phyloP scores from a whole-genome alignment of 2,113 vertebrate genomes.

The Talpa occidentalis region DNA sequence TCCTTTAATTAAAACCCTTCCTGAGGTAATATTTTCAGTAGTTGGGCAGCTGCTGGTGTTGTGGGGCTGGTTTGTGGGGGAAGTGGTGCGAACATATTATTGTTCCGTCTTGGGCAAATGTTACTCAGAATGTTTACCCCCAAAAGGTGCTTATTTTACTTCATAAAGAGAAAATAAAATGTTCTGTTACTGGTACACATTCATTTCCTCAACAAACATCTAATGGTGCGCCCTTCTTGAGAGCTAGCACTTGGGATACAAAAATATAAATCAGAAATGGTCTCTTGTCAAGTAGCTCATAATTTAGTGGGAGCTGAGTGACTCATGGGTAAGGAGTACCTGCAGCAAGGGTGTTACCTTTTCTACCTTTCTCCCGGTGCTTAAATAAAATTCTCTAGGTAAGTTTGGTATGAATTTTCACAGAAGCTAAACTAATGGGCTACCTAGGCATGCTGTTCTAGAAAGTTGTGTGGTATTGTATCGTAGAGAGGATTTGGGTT shows the following conservation, averaged over 20 bases:
- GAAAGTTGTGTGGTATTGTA: neutral
- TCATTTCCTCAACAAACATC: neutral
- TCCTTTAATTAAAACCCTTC: neutral
- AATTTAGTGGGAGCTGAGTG: neutral
- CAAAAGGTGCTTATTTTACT: conserved; percentile 53
- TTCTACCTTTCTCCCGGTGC: neutral
- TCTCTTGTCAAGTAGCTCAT: neutral
- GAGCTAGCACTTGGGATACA: neutral
- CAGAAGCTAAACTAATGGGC: neutral
- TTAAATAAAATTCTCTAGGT: conserved; percentile 21
- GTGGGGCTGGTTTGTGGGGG: neutral
- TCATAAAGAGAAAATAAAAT: conserved; percentile 44
- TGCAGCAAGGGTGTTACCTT: neutral
- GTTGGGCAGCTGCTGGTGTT: neutral
- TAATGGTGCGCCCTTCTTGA: neutral
- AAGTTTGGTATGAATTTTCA: neutral
- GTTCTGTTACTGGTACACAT: neutral
- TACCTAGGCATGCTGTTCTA: neutral
- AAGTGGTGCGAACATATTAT: neutral
- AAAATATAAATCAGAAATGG: neutral
- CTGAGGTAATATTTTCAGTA: neutral
- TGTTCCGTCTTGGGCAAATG: neutral
- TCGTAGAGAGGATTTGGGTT: conserved; percentile 10
- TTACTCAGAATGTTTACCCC: conserved; percentile 23
- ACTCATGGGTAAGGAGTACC: neutral